phyloP scores from a whole-genome alignment of 2,888 invertebrate genomes.

The Pseudeuparius sepicola region DNA sequence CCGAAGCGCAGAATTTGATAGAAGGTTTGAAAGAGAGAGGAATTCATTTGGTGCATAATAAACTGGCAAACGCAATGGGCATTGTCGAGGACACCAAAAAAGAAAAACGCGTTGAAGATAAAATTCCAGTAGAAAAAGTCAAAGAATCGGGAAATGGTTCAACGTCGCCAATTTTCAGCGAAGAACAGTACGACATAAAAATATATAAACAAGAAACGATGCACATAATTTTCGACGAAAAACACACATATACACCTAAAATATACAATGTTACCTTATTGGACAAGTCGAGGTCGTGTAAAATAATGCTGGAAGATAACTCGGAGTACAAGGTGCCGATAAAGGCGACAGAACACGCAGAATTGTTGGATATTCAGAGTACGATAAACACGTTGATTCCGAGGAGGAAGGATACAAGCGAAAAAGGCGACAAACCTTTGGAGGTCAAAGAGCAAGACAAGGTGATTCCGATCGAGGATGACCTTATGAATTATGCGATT shows the following conservation, averaged over 20 bases:
- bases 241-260: background rate
- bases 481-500: constrained; percentile 29
- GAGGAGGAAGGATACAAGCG: constrained; percentile 6
- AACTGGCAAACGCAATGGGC: too few relatives aligned
- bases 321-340: too few relatives aligned
- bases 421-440: background rate
- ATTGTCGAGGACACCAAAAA: constrained; percentile 25
- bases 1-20: constrained; percentile 30
- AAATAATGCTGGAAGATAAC: too few relatives aligned
- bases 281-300: too few relatives aligned
- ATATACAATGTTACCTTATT: too few relatives aligned
- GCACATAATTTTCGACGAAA: background rate
- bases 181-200: background rate
- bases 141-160: too few relatives aligned
- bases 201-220: background rate
- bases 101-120: constrained; percentile 13
- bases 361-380: constrained; percentile 25
- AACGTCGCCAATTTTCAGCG: too few relatives aligned
- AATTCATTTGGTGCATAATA: constrained; percentile 34
- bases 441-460: too few relatives aligned
- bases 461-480: constrained; percentile 26
- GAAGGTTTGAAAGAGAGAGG: constrained; percentile 33
- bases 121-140: too few relatives aligned
- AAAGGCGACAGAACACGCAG: constrained; percentile 24
- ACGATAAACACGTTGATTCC: constrained; percentile 6